Base-by-base conservation (phyloP, 2,113 vertebrate species). In the Nycticryphes semicollaris region DNA sequence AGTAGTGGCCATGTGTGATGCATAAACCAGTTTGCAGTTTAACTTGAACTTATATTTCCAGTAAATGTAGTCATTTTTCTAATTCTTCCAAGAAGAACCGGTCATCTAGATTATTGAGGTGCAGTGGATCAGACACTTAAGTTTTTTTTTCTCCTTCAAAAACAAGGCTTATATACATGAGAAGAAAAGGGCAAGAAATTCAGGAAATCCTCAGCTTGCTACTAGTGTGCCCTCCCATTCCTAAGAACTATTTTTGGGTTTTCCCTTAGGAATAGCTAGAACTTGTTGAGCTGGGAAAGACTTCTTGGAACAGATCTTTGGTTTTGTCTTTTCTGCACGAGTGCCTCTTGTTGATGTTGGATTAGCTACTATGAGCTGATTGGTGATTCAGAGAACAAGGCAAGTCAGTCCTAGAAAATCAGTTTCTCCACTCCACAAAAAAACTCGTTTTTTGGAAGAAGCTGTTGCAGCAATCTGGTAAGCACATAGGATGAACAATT, bases 211-310 rank as follows among this genome's bases (percentile, higher is more conserved):
- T 96, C 57, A 87, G 20, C 69, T 84, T 91, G 84, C 93, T 92
- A 74, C 66, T 82, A 76, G 80, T 84, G 47, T 96, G 87, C 90
- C 77, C 89, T 96, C 47, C 37, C 92, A 96, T 96, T 97, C 96
- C 89, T 94, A 50, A 85, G 74, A 54, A 67, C 81, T 97, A 95
- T 96, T 95, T 95, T 85, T 30, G 93, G 47, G 50, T 91, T 91
- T 94, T 95, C 95, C 77, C 95, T 94, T 76, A 94, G 96, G 94
- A 96, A 85, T 87, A 96, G n/a, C 74, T 95, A 85, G 90, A 94
- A 92, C 81, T 96, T 92, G 92, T 94, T 48, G 94, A 96, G 91
- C 96, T 97, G 96, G 94, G 95, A 97, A 97, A 94, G 96, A 73
- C 94, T 94, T 87, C 45, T 93, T 96, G 96, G 96, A 96, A 80